These are phyloP conservation scores for Amniataba percoides DNA, from an alignment of 2,797 vertebrate species.

Conservation along the genomic window DNA sequence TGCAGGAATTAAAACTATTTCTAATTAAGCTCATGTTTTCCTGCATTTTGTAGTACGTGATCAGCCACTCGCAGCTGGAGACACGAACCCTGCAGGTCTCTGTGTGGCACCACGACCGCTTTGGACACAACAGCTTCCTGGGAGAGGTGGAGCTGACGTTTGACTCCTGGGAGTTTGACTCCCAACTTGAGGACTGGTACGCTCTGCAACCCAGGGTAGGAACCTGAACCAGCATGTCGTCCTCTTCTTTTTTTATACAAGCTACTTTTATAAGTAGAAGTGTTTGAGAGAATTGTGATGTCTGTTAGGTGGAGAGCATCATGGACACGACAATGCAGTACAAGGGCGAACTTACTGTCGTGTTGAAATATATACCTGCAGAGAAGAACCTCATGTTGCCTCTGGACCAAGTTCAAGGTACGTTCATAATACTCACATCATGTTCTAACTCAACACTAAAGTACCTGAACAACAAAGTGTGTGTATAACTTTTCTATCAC, in stretches of 20 bases:
- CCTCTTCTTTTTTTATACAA: not conserved
- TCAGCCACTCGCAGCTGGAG: slow-evolving; percentile 97
- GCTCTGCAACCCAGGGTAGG: slow-evolving; percentile 93
- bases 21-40: not conserved
- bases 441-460: too few relatives aligned
- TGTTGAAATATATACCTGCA: slow-evolving; percentile 93
- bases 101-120: slow-evolving; percentile 97
- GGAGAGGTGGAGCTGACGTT: slow-evolving; percentile 97
- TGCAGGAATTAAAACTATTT: not conserved
- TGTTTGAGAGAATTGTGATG: slow-evolving; percentile 7
- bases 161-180: slow-evolving; percentile 96
- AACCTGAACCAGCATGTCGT: not conserved
- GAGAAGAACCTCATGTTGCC: slow-evolving; percentile 90
- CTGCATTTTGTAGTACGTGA: slow-evolving; percentile 89
- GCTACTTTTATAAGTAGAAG: not conserved
- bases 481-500: too few relatives aligned
- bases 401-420: slow-evolving; percentile 92
- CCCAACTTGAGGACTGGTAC: slow-evolving; percentile 92
- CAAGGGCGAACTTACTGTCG: slow-evolving; percentile 95
- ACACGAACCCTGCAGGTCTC: slow-evolving; percentile 95
- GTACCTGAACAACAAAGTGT: too few relatives aligned
- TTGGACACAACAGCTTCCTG: slow-evolving; percentile 95
- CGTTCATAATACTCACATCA: too few relatives aligned
- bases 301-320: slow-evolving; percentile 85
- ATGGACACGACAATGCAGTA: slow-evolving; percentile 91